phyloP scores from a whole-genome alignment of 2,113 vertebrate genomes.

The Malurus melanocephalus region DNA sequence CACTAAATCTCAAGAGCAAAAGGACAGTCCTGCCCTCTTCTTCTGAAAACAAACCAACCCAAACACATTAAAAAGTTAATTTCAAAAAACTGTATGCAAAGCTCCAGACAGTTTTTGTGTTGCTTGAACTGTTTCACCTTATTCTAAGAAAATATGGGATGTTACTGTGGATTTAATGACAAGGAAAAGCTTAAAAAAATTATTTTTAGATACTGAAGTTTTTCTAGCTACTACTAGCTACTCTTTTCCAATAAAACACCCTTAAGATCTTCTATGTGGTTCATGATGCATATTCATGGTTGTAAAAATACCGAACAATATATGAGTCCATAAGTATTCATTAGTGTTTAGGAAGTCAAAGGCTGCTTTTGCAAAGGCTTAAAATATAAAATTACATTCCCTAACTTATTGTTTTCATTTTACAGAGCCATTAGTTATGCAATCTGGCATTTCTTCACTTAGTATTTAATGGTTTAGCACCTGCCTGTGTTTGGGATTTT shows the following conservation, averaged over 20 bases:
- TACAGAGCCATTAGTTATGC: constrained; percentile 29
- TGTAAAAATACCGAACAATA: neutral
- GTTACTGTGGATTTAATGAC: neutral
- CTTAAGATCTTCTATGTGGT: neutral
- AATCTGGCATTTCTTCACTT: constrained; percentile 30
- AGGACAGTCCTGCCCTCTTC: neutral
- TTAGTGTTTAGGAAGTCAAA: constrained; percentile 13
- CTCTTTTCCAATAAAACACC: neutral
- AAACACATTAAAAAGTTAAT: neutral
- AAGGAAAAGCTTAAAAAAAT: neutral
- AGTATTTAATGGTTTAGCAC: constrained; percentile 3
- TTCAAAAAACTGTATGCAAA: neutral
- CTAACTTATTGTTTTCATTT: constrained; percentile 36
- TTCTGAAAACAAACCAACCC: neutral
- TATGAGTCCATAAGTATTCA: constrained; percentile 19
- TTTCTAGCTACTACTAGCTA: neutral
- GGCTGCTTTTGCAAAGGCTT: neutral
- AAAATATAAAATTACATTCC: neutral
- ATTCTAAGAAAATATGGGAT: neutral
- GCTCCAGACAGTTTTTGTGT: neutral
- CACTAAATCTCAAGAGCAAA: neutral
- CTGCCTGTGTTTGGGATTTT: neutral
- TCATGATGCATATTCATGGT: neutral
- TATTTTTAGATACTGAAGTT: neutral
- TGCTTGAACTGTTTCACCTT: neutral